These are phyloP conservation scores for Dryoscopus gambensis DNA, from an alignment of 2,113 vertebrate species.

Conservation along the genomic window DNA sequence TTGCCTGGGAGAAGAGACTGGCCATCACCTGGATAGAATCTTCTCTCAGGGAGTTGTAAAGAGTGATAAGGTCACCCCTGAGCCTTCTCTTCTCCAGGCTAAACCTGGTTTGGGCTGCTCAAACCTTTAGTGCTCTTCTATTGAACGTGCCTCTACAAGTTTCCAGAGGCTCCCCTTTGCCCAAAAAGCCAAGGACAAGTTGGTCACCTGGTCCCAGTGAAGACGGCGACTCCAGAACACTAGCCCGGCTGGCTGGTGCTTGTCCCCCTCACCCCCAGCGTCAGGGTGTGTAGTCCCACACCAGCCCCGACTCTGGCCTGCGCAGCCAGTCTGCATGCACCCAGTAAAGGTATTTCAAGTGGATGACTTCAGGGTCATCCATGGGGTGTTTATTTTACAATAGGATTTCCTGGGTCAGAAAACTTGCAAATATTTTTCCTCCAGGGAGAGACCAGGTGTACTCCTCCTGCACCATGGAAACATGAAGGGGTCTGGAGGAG, in stretches of 20 bases:
- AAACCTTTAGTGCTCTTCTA: fast-evolving
- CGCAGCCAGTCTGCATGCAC: fast-evolving
- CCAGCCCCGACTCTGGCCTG: neutral
- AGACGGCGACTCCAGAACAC: fast-evolving
- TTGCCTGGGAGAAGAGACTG: neutral
- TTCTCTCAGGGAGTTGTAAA: neutral
- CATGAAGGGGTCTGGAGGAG: fast-evolving
- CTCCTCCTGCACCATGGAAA: neutral
- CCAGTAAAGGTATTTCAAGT: neutral
- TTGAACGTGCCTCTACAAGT: fast-evolving
- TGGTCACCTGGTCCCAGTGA: fast-evolving
- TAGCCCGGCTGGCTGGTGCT: fast-evolving
- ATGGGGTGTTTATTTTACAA: neutral
- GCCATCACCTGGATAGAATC: neutral
- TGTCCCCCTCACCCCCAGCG: fast-evolving
- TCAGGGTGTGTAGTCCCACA: fast-evolving
- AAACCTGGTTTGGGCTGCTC: neutral
- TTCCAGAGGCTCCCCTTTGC: fast-evolving
- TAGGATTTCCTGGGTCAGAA: neutral
- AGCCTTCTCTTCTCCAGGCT: neutral
- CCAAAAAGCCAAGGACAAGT: fast-evolving
- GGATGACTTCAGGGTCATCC: neutral
- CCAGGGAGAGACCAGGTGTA: too few species aligned
- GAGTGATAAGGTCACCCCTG: too few species aligned
- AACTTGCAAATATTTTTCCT: neutral